Evolutionary conservation across 2,113 vertebrate genomes (phyloP), one percentile per base, ranked within the genome.

Genomic region (Leptobrachium leishanense): DNA sequence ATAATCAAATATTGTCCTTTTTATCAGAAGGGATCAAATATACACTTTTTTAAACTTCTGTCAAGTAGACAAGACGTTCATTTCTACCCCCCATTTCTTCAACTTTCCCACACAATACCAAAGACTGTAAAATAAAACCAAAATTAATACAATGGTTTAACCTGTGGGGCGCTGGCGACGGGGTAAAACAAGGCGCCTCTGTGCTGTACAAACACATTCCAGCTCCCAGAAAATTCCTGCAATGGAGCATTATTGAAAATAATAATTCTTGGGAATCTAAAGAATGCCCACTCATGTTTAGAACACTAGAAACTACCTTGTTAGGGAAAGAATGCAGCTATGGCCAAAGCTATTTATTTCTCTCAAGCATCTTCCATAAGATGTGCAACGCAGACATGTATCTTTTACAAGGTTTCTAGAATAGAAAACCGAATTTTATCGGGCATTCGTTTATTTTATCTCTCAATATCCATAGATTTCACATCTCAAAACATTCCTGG

Each of bases 221-320:
- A 79, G 15, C 2, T 46, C n/a, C 62, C 41, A 41, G 10, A 72
- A 79, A 71, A 43, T 71, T 71, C 39, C 76, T 53, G 57, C 64
- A 64, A 53, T 78, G 68, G 68, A 78, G 76, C n/a, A 79, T 66
- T 72, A 72, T 65, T 39, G 59, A 66, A 66, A 68, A 79, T 72
- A 68, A 79, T 72, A 79, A 72, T 79, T 79, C 62, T 69, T 54
- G 42, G 62, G 77, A 72, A 79, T 79, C 59, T n/a, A 10, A 79
- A 55, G 77, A 79, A 79, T 79, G 77, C 63, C 77, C 40, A 66
- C 62, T 31, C 54, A 71, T 77, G 69, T 79, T 79, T 72, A 72
- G 72, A 72, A 40, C 69, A 55, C 59, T 3, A 69, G 77, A 66
- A 72, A 72, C 71, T 79, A 79, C 77, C 77, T 79, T 72, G 77